Base-by-base conservation (phyloP, 2,797 vertebrate species). In the Malurus splendens region DNA sequence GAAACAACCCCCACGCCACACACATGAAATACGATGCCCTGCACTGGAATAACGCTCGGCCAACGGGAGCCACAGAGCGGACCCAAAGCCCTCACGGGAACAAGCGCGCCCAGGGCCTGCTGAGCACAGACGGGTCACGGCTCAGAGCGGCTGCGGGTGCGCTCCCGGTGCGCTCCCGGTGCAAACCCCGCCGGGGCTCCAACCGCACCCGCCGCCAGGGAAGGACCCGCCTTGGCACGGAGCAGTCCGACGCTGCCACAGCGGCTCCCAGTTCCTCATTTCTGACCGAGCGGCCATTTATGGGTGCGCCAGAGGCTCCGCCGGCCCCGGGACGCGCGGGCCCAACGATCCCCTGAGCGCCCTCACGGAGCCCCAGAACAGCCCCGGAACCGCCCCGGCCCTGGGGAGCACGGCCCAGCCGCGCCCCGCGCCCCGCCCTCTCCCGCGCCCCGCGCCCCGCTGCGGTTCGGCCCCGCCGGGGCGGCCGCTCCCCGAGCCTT, bases 1-100 rank as follows among this genome's bases (percentile, higher is more conserved):
- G 7, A 32, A 32, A 32, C 32, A 32, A 32, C 7, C 32, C 32
- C 32, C 32, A 32, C 32, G 32, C 32, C 32, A 32, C 32, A 32
- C 32, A 32, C 27, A 7, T 0, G 0, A 45, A 18, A 18, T 11
- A 15, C 16, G 38, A 39, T 60, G 1, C 13, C 54, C 6, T 1
- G 4, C 9, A 2, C 9, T 3, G 32, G 50, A 17, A 59, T 36
- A 73, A 14, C 0, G 5, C 14, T 36, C 4, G n/a, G 51, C 38
- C 24, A 74, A 13, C 3, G 7, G 22, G 7, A 65, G 24, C 50
- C 18, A 11, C 8, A 38, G 25, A 11, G 12, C 1, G 2, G 44
- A 61, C 10, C 16, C 0, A 0, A 25, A 41, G 24, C 30, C 8
- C 32, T 33, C 22, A 4, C 1, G 39, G 19, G 54, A 28, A 9